Conservation (phyloP, 2,797 vertebrate species). For the Halcyon leucocephala region DNA sequence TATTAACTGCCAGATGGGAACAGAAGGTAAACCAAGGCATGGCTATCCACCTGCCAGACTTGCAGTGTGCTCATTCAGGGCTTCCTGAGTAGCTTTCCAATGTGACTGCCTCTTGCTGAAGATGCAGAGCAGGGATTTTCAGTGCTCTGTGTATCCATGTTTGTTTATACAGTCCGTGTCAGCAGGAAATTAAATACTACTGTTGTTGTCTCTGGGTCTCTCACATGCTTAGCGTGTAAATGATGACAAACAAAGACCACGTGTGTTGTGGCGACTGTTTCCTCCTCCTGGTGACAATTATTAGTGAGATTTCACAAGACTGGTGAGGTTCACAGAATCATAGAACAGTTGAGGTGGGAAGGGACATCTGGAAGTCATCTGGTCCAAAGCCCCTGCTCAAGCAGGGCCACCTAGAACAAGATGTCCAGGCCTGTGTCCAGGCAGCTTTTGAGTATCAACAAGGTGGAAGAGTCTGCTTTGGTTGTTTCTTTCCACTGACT, state of each 20-base stretch:
- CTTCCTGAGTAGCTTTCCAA: background rate
- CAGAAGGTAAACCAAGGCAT: slow-evolving; percentile 4
- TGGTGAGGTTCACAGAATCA: background rate
- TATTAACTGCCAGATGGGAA: slow-evolving; percentile 44
- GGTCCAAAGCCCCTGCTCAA: background rate
- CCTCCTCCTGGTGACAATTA: background rate
- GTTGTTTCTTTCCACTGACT: background rate
- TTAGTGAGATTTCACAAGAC: background rate
- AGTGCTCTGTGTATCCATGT: background rate
- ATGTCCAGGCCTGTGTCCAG: rapidly evolving
- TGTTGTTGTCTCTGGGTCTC: background rate
- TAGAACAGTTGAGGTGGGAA: background rate
- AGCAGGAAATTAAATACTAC: background rate
- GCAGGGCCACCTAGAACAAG: background rate
- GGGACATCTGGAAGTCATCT: background rate
- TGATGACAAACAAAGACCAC: background rate
- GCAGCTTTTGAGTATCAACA: background rate
- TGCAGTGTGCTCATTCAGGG: background rate
- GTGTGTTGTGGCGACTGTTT: background rate
- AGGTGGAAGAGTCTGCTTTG: background rate
- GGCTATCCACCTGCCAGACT: background rate
- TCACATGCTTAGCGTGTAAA: background rate
- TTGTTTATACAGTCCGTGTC: background rate
- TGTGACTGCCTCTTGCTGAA: background rate
- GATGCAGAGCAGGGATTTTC: background rate